phyloP scores from a whole-genome alignment of 2,797 vertebrate species.

The Lithobates sylvaticus region DNA sequence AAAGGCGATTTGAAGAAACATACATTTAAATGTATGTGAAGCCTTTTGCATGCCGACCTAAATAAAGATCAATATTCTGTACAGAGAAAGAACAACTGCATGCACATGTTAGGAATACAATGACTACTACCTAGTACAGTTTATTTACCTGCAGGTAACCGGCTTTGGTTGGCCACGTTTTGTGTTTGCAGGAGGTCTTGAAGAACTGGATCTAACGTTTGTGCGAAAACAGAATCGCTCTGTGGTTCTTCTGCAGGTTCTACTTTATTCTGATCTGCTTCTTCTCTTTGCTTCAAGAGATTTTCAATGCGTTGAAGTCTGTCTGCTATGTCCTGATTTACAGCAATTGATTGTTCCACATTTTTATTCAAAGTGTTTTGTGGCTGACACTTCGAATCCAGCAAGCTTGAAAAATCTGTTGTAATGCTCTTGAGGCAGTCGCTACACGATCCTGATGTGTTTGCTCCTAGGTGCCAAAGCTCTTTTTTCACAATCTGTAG shows the following conservation, averaged over 20 bases:
- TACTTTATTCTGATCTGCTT: slow-evolving; percentile 47
- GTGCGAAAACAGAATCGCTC: slow-evolving; percentile 63
- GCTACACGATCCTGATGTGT: slow-evolving; percentile 66
- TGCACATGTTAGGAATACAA: neutral
- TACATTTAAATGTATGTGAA: neutral
- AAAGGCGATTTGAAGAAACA: neutral
- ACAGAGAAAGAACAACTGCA: neutral
- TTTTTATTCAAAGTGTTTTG: slow-evolving; percentile 65
- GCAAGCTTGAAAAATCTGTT: slow-evolving; percentile 69
- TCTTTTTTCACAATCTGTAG: slow-evolving; percentile 82
- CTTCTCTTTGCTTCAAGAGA: slow-evolving; percentile 67
- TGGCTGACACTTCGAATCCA: slow-evolving; percentile 73
- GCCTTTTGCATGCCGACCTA: neutral
- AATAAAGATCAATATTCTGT: neutral
- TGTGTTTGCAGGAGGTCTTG: slow-evolving; percentile 73
- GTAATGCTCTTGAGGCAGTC: slow-evolving; percentile 69
- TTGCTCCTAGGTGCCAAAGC: slow-evolving; percentile 80
- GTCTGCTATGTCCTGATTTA: slow-evolving; percentile 70
- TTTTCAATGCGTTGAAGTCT: slow-evolving; percentile 80
- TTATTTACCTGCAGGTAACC: slow-evolving; percentile 86
- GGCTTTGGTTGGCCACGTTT: slow-evolving; percentile 71
- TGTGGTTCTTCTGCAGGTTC: slow-evolving; percentile 62
- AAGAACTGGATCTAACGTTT: slow-evolving; percentile 74
- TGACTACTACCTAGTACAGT: neutral
- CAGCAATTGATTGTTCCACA: slow-evolving; percentile 78